A percentile compares a stretch with the other conserved stretches of the same genome.
Conservation (phyloP, 2,113 vertebrate species). For the Phylloscopus trochiloides region DNA sequence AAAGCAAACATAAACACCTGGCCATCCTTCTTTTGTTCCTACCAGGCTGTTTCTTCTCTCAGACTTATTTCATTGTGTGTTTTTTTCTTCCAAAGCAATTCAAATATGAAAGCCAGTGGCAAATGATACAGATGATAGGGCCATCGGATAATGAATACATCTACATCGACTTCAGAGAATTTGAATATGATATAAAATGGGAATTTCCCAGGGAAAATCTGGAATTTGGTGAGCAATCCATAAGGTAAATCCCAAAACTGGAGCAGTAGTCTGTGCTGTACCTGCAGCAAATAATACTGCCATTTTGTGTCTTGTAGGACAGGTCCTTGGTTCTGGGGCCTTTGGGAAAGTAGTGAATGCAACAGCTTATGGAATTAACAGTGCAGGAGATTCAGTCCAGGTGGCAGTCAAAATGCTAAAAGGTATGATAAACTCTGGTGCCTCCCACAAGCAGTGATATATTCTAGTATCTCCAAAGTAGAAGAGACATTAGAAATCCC, state of each 20-base stretch:
- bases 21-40: neutral
- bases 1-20: neutral
- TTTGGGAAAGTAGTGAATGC: conserved; percentile 94
- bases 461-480: neutral
- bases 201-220: conserved; percentile 96
- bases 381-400: conserved; percentile 82
- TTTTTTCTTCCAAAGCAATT: conserved; percentile 77
- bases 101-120: conserved; percentile 86
- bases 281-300: neutral
- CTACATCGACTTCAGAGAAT: conserved; percentile 90
- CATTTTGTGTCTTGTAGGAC: conserved; percentile 74
- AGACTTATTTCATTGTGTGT: neutral
- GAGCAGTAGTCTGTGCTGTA: neutral
- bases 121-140: conserved; percentile 88
- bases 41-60: neutral
- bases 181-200: conserved; percentile 88
- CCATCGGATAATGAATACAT: conserved; percentile 90
- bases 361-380: conserved; percentile 89
- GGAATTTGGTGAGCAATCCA: conserved; percentile 83
- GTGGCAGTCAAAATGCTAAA: conserved; percentile 98
- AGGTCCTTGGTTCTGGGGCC: conserved; percentile 90
- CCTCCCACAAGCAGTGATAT: neutral
- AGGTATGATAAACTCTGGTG: conserved; percentile 73
- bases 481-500: neutral
- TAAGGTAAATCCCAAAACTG: neutral